Base-by-base conservation (phyloP, 2,113 vertebrate species). In the Asarcornis scutulata region DNA sequence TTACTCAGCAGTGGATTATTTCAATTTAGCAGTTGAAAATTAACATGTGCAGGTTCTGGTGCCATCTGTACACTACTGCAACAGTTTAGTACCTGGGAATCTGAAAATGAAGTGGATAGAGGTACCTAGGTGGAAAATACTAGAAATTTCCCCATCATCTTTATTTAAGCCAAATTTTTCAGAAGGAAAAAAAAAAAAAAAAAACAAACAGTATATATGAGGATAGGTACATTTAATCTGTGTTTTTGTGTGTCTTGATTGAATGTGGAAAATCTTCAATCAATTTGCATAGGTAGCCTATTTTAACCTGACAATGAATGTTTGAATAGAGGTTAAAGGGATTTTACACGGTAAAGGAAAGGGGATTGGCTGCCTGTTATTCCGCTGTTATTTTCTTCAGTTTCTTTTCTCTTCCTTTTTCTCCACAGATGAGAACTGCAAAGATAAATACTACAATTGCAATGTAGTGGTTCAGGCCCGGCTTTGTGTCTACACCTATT, bases 381-480 rank as follows among this genome's bases (percentile, higher is more conserved):
- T 83, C 29, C 29, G 3, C 46, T 46, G 13, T 27, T 18, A 4
- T 20, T 44, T 75, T 73, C 36, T 55, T 80, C 15, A 34, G 13
- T 48, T 71, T 85, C 46, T 71, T 55, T 23, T 59, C 86, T 88
- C 11, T 73, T 32, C 21, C 50, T 38, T 63, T 96, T 42, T 79
- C 68, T 88, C 82, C 11, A 1, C 98, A 99, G 99, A 99, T 88
- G 99, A 99, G 79, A 99, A 98, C 95, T 99, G 99, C 97, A 98
- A 98, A 96, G 99, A 99, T 89, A 99, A 99, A 89, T 99, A 99
- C 96, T 99, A 98, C 97, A 99, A 99, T 96, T 99, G 99, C 98
- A 99, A 99, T 0, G 99, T 99, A 97, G 99, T 99, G 95, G 99
- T 99, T 21, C 99, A 99, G 96, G 99, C 99, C 11, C 98, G 99